Percentiles rank a stretch among this genome's conserved stretches.
These are phyloP conservation scores for Mustela lutreola DNA, from an alignment of 2,113 vertebrate genomes.

Conservation along the genomic window DNA sequence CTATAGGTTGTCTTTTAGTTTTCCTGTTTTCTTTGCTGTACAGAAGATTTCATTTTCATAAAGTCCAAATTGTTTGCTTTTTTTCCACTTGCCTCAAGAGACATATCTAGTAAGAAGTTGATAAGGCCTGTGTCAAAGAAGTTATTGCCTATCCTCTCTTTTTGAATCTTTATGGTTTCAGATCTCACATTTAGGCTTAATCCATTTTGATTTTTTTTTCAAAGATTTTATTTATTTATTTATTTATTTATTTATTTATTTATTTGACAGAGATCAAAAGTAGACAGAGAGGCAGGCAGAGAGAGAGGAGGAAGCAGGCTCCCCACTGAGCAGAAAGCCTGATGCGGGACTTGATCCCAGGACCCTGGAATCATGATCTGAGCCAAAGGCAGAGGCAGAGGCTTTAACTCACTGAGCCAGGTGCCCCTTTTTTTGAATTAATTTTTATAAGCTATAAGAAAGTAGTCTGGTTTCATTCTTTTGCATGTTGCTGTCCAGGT, in stretches of 20 bases:
- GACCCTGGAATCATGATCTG: too few species aligned
- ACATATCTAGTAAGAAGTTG: neutral
- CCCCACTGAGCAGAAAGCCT: too few species aligned
- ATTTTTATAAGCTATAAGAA: neutral
- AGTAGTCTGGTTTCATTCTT: neutral
- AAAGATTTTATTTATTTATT: too few species aligned
- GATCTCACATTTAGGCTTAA: neutral
- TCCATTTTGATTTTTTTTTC: neutral
- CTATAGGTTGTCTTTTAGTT: neutral
- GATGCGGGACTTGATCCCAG: too few species aligned
- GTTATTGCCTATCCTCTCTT: neutral
- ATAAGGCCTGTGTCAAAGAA: neutral
- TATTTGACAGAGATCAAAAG: too few species aligned
- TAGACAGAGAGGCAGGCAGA: too few species aligned
- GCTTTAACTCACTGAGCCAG: too few species aligned
- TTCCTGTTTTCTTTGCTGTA: neutral
- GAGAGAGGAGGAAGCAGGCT: too few species aligned
- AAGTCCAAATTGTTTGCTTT: neutral
- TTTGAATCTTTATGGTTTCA: neutral
- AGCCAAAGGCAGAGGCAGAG: too few species aligned
- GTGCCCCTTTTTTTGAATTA: neutral
- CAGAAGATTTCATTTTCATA: neutral
- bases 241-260: too few species aligned
- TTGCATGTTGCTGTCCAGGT: neutral
- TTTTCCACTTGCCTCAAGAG: neutral